phyloP scores from a whole-genome alignment of 2,888 invertebrate genomes.

The Piscicola geometra region DNA sequence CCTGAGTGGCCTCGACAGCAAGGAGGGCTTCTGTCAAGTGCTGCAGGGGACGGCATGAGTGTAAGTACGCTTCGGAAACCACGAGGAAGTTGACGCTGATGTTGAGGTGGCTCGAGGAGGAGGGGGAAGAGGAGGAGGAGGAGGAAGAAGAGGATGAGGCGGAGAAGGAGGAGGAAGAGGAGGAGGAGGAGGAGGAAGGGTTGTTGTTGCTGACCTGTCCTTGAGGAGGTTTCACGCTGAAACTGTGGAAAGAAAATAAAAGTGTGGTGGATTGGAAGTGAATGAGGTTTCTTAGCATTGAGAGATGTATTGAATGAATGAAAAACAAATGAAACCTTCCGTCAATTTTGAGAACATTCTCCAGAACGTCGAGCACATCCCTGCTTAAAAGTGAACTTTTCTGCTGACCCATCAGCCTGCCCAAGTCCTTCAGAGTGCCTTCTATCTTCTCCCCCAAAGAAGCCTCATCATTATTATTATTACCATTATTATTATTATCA shows the following conservation, averaged over 20 bases:
- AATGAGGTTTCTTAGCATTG: conserved; percentile 2
- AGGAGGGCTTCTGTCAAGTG: conserved; percentile 75
- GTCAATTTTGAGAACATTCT: not conserved
- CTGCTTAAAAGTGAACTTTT: not conserved
- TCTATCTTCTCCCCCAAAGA: no score
- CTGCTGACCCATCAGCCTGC: not conserved
- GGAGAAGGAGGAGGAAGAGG: conserved; percentile 20
- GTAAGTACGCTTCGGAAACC: conserved; percentile 75
- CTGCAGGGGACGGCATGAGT: conserved; percentile 77
- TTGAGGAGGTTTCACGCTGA: no score
- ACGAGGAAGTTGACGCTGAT: conserved; percentile 60
- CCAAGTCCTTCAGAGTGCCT: not conserved
- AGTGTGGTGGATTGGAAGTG: conserved; percentile 5
- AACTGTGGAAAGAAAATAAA: conserved; percentile 10
- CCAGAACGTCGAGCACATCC: not conserved
- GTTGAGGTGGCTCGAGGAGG: conserved; percentile 45
- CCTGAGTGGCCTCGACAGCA: conserved; percentile 78
- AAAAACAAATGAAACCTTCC: not conserved
- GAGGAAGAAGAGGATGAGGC: conserved; percentile 44
- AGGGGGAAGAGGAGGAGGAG: no score
- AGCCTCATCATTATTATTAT: no score
- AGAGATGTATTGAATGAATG: not conserved
- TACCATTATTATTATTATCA: no score
- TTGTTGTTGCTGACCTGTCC: no score
- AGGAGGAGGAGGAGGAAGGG: no score